Conservation (phyloP, 2,888 invertebrate species). For the Chaitophorus viminalis region DNA sequence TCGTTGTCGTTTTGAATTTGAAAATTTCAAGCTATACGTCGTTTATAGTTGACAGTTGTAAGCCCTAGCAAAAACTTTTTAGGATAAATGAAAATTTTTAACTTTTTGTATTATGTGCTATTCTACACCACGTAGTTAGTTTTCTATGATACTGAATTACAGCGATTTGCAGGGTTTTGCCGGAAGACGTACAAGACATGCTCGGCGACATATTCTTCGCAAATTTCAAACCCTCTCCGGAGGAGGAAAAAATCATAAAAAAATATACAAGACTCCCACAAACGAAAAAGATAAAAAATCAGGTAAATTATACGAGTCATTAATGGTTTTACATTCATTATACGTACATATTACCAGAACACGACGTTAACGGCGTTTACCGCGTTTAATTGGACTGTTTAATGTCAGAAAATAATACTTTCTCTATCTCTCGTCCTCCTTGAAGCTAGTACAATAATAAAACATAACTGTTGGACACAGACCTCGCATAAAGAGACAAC, state of each 20-base stretch:
- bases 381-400: not conserved
- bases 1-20: too few relatives aligned
- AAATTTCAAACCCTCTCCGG: not conserved
- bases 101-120: too few relatives aligned
- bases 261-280: not conserved
- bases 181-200: constrained; percentile 8
- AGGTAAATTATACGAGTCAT: not conserved
- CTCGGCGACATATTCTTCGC: not conserved
- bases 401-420: not conserved
- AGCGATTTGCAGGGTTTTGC: not conserved
- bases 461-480: not conserved
- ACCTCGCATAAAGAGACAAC: not conserved
- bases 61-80: too few relatives aligned
- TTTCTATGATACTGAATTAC: not conserved
- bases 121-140: not conserved
- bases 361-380: not conserved
- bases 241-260: not conserved
- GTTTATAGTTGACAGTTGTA: too few relatives aligned
- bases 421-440: not conserved
- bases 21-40: too few relatives aligned
- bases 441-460: not conserved
- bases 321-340: not conserved
- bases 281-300: not conserved
- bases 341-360: not conserved
- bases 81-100: too few relatives aligned